These are phyloP conservation scores for Psittacus erithacus DNA, from an alignment of 2,113 vertebrate genomes.

Conservation along the genomic window DNA sequence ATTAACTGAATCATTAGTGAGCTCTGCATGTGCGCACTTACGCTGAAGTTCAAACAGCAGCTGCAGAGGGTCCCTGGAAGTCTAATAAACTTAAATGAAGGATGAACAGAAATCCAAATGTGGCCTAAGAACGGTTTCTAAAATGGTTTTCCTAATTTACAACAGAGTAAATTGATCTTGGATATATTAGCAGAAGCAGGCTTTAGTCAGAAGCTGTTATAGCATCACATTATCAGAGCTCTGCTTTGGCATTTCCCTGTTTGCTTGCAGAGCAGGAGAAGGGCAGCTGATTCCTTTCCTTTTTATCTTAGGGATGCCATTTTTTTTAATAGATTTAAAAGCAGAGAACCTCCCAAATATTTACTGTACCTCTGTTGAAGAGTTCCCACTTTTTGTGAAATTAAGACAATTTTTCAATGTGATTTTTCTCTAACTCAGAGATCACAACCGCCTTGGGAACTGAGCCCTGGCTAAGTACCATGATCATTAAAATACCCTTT, in stretches of 20 bases:
- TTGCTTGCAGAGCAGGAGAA: neutral
- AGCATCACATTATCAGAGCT: neutral
- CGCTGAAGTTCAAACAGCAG: conserved; percentile 13
- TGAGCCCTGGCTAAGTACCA: neutral
- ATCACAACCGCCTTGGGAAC: neutral
- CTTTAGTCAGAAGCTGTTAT: neutral
- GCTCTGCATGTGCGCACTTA: neutral
- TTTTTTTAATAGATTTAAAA: neutral
- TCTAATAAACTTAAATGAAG: conserved; percentile 54
- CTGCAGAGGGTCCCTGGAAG: conserved; percentile 41
- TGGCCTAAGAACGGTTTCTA: neutral
- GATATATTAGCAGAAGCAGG: neutral
- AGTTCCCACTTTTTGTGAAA: neutral
- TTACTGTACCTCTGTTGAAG: neutral
- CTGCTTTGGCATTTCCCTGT: neutral
- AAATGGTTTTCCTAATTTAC: neutral
- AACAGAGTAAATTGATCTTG: neutral
- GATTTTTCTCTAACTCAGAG: neutral
- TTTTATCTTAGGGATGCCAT: neutral
- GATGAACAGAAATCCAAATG: conserved; percentile 40
- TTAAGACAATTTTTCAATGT: neutral
- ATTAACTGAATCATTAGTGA: conserved; percentile 10
- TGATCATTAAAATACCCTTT: conserved; percentile 33
- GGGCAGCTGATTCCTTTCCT: neutral
- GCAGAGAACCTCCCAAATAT: neutral